These are phyloP conservation scores for Caenorhabditis wallacei DNA, from an alignment of 2,888 invertebrate species.

Conservation along the genomic window DNA sequence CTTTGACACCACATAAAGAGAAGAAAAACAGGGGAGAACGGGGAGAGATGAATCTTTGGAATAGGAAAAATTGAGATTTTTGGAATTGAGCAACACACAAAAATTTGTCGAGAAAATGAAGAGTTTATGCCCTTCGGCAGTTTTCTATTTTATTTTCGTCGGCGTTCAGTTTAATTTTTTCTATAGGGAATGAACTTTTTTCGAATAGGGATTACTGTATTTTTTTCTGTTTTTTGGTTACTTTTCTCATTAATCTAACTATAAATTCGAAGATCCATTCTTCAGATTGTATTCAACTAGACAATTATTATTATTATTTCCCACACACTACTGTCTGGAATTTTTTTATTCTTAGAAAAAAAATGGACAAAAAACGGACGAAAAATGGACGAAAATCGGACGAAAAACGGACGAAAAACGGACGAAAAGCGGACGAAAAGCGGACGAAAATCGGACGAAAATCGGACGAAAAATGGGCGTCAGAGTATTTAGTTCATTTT, in stretches of 20 bases:
- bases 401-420: no score
- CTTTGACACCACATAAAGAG: slow-evolving; percentile 45
- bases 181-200: no score
- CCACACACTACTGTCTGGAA: slow-evolving; percentile 7
- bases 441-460: no score
- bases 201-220: no score
- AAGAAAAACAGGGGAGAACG: slow-evolving; percentile 12
- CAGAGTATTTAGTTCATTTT: no score
- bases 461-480: no score
- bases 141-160: no score
- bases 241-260: not conserved
- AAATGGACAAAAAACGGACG: no score
- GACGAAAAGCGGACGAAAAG: no score
- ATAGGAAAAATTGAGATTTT: not conserved
- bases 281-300: not conserved
- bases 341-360: not conserved
- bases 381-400: no score
- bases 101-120: not conserved
- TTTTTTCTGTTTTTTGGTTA: not conserved
- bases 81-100: slow-evolving; percentile 29
- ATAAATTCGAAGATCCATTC: not conserved
- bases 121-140: not conserved
- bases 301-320: slow-evolving; percentile 21
- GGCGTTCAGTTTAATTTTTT: no score
- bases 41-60: slow-evolving; percentile 22